A percentile compares a stretch with the other conserved stretches of the same genome.
These are phyloP conservation scores for Protula sp. DNA, from an alignment of 2,888 invertebrate genomes.

Conservation along the genomic window DNA sequence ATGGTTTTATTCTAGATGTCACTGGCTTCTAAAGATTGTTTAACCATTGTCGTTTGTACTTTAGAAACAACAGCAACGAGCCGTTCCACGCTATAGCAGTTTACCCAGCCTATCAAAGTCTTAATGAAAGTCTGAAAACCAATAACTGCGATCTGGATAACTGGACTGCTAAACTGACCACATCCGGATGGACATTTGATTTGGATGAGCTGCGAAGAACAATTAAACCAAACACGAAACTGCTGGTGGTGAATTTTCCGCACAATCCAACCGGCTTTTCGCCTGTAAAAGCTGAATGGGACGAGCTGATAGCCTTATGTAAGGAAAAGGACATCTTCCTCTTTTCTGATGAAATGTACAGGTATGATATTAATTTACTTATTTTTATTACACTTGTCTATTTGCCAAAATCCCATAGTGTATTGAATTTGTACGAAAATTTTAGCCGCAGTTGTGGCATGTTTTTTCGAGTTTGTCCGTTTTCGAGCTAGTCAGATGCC, in stretches of 20 bases:
- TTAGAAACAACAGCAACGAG: slow-evolving; percentile 2
- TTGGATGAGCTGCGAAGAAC: slow-evolving; percentile 8
- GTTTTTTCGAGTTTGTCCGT: no score
- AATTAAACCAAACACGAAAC: slow-evolving; percentile 12
- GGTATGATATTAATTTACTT: no score
- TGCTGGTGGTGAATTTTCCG: slow-evolving; percentile 27
- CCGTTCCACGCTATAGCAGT: slow-evolving; percentile 14
- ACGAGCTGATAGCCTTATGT: slow-evolving; percentile 14
- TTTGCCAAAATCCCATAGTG: no score
- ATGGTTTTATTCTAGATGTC: no score
- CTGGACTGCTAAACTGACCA: slow-evolving; percentile 9
- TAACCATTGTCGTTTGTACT: neutral
- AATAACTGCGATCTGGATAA: slow-evolving; percentile 8
- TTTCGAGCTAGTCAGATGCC: no score
- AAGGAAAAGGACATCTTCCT: slow-evolving; percentile 11
- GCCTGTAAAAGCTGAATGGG: no score
- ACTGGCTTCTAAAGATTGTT: no score
- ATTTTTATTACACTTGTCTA: no score
- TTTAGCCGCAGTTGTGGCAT: no score
- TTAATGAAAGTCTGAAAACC: slow-evolving; percentile 17
- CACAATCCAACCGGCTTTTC: slow-evolving; percentile 23
- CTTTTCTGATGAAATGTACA: slow-evolving; percentile 26
- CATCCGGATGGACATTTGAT: slow-evolving; percentile 16
- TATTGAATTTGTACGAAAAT: no score
- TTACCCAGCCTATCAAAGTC: slow-evolving; percentile 23